Conservation (phyloP, 2,888 invertebrate genomes). For the Phrixothrix hirtus region DNA sequence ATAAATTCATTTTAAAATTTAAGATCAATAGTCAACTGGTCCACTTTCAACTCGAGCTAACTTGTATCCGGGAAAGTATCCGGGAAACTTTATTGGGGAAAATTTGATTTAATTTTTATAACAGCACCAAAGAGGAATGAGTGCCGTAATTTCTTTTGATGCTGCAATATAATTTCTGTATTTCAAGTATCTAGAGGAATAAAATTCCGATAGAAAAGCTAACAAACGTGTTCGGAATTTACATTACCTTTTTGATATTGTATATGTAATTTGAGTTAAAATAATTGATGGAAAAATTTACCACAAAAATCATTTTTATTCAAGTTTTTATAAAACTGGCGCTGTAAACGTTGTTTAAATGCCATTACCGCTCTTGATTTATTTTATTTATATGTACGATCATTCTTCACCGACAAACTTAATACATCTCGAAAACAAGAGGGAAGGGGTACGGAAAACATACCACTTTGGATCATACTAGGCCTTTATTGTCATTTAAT, state of each 20-base stretch:
- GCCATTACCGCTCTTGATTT: no score
- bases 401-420: no score
- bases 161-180: conserved; percentile 57
- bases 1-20: conserved; percentile 1
- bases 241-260: conserved; percentile 11
- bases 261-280: background rate
- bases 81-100: conserved; percentile 56
- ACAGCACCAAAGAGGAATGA: conserved; percentile 55
- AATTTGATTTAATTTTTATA: conserved; percentile 58
- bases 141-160: conserved; percentile 58
- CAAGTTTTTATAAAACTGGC: no score
- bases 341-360: no score
- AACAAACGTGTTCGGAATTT: conserved; percentile 18
- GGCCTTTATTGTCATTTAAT: no score
- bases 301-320: no score
- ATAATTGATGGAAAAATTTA: background rate
- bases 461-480: no score
- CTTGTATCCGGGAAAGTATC: conserved; percentile 49
- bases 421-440: no score
- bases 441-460: no score
- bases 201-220: conserved; percentile 47
- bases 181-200: conserved; percentile 51
- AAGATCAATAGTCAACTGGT: conserved; percentile 35
- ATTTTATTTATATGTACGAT: no score
- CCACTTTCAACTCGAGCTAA: conserved; percentile 46